Evolutionary conservation across 1,140 invertebrate genomes (phyloP), one percentile per base, ranked within the genome.

Genomic region (Bombus huntii): DNA sequence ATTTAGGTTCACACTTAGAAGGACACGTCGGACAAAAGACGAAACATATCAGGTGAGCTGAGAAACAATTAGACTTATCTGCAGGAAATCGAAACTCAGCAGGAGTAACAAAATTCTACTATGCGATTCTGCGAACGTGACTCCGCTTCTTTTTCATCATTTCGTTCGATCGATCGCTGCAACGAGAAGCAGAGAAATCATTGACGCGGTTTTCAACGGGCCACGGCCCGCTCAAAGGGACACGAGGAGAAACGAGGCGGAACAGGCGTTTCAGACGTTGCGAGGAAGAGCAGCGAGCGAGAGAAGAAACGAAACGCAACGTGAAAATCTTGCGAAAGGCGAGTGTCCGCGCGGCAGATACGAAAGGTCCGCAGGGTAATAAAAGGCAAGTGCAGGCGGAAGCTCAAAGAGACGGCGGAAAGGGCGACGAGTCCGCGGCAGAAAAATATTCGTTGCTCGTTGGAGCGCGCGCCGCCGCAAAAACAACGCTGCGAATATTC

Each of bases 361-460:
- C 5, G 31, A 65, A 76, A 47, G 37, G 3, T 22, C 31, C 6
- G 34, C 22, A 3, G 44, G 39, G 76, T 65, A 76, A 76, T 57
- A 77, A 77, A 66, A 68, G 34, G 28, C 25, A 13, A 22, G 28
- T 57, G 3, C 42, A 47, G 68, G 10, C 2, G 22, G 37, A 37
- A 39, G 18, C 47, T 28, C 13, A 15, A 59, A 76, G 10, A 44
- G 53, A 25, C 37, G 15, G 5, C 44, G 44, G 13, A 8, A 15
- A 9, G 47, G 22, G 25, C 9, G 73, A 12, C 6, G n/a, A 31
- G 44, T 25, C 47, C 28, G 6, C 42, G 37, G 18, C 3, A 42
- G 79, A 59, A 42, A 59, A 71, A 34, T 72, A 37, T 28, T 81
- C 72, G 71, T 71, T 59, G 66, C 25, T 37, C 10, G 34, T 31